These are phyloP conservation scores for Vulpes lagopus DNA, from an alignment of 2,113 vertebrate species.

Conservation along the genomic window DNA sequence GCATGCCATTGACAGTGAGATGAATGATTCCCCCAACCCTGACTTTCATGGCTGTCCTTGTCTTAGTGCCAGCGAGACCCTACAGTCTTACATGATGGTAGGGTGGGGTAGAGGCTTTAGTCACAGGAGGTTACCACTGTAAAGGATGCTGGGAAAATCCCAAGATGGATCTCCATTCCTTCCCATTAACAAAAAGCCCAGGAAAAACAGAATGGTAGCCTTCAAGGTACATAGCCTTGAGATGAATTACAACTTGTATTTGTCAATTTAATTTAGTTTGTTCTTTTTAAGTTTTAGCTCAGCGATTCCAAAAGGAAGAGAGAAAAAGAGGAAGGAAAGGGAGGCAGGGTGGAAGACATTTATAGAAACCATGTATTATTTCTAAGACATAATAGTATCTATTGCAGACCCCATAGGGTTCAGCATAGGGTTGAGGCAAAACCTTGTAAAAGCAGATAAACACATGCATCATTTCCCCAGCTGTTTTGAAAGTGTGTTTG, in stretches of 20 bases:
- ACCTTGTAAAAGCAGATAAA: neutral
- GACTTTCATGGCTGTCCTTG: constrained; percentile 51
- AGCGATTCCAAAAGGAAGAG: neutral
- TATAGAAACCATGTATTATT: neutral
- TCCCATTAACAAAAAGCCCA: constrained; percentile 36
- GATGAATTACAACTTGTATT: constrained; percentile 33
- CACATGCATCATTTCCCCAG: neutral
- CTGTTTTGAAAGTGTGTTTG: neutral
- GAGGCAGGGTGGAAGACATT: neutral
- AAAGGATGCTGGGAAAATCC: constrained; percentile 60
- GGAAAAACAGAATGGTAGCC: neutral
- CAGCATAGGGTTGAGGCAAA: neutral
- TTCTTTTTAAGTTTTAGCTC: neutral
- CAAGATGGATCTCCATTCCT: constrained; percentile 13
- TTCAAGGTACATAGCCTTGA: constrained; percentile 42
- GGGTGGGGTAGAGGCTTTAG: constrained; percentile 30
- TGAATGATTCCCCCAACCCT: constrained; percentile 56
- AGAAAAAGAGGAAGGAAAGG: neutral
- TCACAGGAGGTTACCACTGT: constrained; percentile 39
- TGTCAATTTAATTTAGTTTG: neutral
- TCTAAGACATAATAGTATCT: neutral
- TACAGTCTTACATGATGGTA: constrained; percentile 53
- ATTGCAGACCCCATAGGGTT: neutral
- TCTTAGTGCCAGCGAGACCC: constrained; percentile 23
- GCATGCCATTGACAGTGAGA: constrained; percentile 67